phyloP scores from a whole-genome alignment of 2,113 vertebrate genomes.

The Hiodon alosoides region DNA sequence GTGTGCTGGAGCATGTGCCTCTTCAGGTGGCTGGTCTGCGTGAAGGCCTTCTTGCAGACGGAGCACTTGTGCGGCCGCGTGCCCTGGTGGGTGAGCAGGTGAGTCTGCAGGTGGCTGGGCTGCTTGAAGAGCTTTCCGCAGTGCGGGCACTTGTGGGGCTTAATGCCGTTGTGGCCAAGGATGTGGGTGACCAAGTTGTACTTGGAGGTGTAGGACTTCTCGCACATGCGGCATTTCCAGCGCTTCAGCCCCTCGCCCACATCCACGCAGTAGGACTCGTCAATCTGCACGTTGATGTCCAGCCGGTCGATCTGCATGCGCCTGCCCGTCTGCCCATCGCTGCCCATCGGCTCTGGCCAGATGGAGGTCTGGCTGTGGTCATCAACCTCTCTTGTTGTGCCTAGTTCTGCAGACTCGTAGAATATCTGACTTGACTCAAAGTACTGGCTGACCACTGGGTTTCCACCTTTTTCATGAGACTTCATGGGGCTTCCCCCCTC shows the following conservation, averaged over 20 bases:
- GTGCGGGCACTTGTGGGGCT: slow-evolving; percentile 89
- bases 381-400: slow-evolving; percentile 69
- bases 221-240: slow-evolving; percentile 97
- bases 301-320: slow-evolving; percentile 87
- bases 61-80: slow-evolving; percentile 91
- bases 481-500: slow-evolving; percentile 59
- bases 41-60: slow-evolving; percentile 94
- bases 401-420: slow-evolving; percentile 65
- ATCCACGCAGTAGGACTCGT: slow-evolving; percentile 93
- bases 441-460: slow-evolving; percentile 62
- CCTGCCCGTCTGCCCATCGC: slow-evolving; percentile 57
- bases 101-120: slow-evolving; percentile 95
- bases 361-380: slow-evolving; percentile 59
- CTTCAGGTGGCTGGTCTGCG: slow-evolving; percentile 98
- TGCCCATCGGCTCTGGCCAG: slow-evolving; percentile 57
- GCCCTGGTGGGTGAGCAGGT: slow-evolving; percentile 94
- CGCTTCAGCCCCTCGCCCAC: slow-evolving; percentile 87
- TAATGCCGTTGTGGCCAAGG: slow-evolving; percentile 93
- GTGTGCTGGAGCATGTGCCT: slow-evolving; percentile 95
- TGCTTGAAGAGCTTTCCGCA: slow-evolving; percentile 97
- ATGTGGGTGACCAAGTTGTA: slow-evolving; percentile 98
- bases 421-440: slow-evolving; percentile 65
- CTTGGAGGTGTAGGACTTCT: slow-evolving; percentile 97
- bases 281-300: slow-evolving; percentile 96
- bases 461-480: slow-evolving; percentile 52